A percentile compares a stretch with the other conserved stretches of the same genome.
Conservation (phyloP, 1,140 invertebrate species). For the Cotesia vestalis region DNA sequence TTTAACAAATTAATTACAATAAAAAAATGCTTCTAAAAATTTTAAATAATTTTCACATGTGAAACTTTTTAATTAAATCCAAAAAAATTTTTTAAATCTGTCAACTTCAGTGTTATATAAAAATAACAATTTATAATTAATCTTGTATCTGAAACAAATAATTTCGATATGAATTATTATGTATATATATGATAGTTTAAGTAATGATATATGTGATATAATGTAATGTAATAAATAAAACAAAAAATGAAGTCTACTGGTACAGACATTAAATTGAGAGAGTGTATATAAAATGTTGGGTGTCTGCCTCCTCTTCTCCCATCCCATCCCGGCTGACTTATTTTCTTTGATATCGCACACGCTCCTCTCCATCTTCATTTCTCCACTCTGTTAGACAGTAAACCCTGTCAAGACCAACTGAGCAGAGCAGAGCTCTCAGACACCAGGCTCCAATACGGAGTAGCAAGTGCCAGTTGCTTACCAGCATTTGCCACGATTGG, state of each 20-base stretch:
- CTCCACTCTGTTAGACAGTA: slow-evolving; percentile 4
- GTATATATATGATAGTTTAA: background rate
- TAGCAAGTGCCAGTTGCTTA: slow-evolving; percentile 41
- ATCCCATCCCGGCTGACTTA: background rate
- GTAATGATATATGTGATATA: background rate
- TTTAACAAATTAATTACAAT: no score
- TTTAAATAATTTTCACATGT: no score
- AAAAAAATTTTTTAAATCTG: no score
- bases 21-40: no score
- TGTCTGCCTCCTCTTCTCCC: slow-evolving; percentile 18
- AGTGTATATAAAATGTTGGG: slow-evolving; percentile 9
- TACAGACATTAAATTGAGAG: slow-evolving; percentile 3
- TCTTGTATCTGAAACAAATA: no score
- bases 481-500: slow-evolving; percentile 40
- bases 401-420: background rate
- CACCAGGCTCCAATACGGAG: slow-evolving; percentile 34
- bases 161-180: background rate
- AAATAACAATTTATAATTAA: no score
- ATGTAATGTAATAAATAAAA: background rate
- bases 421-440: slow-evolving; percentile 1
- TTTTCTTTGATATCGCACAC: slow-evolving; percentile 32
- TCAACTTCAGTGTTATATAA: no score
- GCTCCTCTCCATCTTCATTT: slow-evolving; percentile 18
- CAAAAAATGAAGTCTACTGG: background rate
- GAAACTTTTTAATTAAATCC: no score